Conservation (phyloP, 1,140 invertebrate genomes). For the Vanessa tameamea region DNA sequence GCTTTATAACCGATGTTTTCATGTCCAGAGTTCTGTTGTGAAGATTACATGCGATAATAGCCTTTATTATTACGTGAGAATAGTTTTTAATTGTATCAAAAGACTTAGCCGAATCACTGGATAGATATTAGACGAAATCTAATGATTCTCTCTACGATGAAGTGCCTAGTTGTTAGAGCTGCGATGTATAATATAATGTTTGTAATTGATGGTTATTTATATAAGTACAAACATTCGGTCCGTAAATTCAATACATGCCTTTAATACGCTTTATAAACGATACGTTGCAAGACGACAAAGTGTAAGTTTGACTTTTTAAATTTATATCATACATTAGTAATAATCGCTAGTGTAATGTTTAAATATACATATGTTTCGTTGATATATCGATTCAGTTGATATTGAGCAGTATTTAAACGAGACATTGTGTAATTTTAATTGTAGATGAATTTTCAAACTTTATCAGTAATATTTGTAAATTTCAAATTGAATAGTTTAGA, state of each 20-base stretch:
- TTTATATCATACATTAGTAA: not conserved
- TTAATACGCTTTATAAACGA: constrained; percentile 8
- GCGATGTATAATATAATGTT: not conserved
- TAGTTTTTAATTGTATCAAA: not conserved
- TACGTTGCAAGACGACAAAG: not conserved
- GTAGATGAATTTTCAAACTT: no score
- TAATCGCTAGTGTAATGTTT: no score
- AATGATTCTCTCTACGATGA: not conserved
- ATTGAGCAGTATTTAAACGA: no score
- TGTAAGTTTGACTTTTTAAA: not conserved
- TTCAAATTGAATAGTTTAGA: not conserved
- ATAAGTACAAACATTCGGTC: constrained; percentile 3
- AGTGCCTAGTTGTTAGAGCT: constrained; percentile 11
- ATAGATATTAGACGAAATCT: not conserved
- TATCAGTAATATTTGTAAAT: no score
- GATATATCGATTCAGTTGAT: no score
- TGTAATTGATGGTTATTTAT: constrained; percentile 3
- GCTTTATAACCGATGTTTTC: constrained; percentile 6
- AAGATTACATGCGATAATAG: not conserved
- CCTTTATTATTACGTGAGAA: not conserved
- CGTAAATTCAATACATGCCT: constrained; percentile 2
- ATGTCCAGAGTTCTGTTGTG: not conserved
- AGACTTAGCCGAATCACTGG: not conserved
- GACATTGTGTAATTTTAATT: no score
- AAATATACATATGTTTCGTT: no score